Evolutionary conservation across 2,797 vertebrate genomes (phyloP), one percentile per base, ranked within the genome.

Genomic region (Lagocephalus sceleratus): DNA sequence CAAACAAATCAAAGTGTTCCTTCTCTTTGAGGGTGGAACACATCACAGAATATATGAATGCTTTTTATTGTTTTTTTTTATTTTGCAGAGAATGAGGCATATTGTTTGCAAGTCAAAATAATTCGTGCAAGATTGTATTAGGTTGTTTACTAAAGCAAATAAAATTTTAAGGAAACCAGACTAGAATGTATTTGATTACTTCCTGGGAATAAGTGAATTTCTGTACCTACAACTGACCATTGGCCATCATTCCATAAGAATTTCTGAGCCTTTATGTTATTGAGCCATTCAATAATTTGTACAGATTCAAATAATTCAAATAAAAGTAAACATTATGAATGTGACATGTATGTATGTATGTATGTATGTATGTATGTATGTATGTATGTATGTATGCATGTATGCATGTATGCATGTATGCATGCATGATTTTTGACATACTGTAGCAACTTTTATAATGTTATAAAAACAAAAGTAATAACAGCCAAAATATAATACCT

Each of bases 61-160:
- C 29, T 29, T 29, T 25, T n/a, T n/a, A n/a, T n/a, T 25, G 7
- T 71, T 68, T 85, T 82, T 84, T 59, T 44, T 44, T 68, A 25
- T 47, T 76, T 71, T 76, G 60, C 75, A 78, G 78, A 83, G 81
- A 76, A 72, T 81, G 76, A 82, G 77, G 71, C 81, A 76, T 83
- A 73, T 64, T 69, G 82, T 87, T 76, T 71, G 63, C 76, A 73
- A 75, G 54, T 81, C 56, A 70, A 63, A 68, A 20, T 69, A 69
- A 40, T 17, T 40, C 6, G n/a, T 14, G 32, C 32, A 14, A 35
- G 12, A 35, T 35, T 35, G 29, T 35, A 14, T 35, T 35, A 14
- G 32, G 32, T 35, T 35, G 32, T 35, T 35, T 14, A 40, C 68
- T 63, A 17, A 80, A 73, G 42, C n/a, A 50, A 85, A 81, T 80